A percentile compares a stretch with the other conserved stretches of the same genome.
These are phyloP conservation scores for Antheraea pernyi DNA, from an alignment of 1,140 invertebrate genomes.

Conservation along the genomic window DNA sequence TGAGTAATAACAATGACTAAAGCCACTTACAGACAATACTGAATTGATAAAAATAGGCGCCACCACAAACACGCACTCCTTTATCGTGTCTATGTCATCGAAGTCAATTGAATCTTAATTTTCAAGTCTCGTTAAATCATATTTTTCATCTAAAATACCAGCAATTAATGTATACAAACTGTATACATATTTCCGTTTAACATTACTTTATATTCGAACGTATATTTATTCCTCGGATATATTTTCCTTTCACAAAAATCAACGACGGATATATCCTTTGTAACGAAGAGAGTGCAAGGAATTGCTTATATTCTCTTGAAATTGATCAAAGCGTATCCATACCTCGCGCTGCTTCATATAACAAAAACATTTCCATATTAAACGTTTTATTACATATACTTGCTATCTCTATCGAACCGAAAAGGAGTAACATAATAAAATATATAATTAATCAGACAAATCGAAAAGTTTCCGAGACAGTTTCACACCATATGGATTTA, in stretches of 20 bases:
- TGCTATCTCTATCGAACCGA: background rate
- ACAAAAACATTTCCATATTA: constrained; percentile 18
- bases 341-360: constrained; percentile 16
- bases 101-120: too few relatives aligned
- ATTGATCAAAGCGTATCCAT: constrained; percentile 26
- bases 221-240: background rate
- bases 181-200: background rate
- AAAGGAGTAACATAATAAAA: background rate
- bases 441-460: background rate
- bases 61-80: background rate
- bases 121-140: background rate
- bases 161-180: background rate
- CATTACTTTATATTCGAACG: background rate
- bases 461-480: background rate
- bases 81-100: background rate
- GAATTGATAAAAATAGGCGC: background rate
- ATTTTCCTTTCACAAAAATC: constrained; percentile 5
- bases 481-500: constrained; percentile 6
- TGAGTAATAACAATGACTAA: background rate
- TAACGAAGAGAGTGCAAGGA: constrained; percentile 19
- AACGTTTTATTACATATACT: too few relatives aligned
- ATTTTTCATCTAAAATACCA: background rate
- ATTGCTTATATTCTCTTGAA: constrained; percentile 25
- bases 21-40: background rate
- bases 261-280: constrained; percentile 5